phyloP scores from a whole-genome alignment of 2,797 vertebrate genomes.

The Sebastes hopkinsi region DNA sequence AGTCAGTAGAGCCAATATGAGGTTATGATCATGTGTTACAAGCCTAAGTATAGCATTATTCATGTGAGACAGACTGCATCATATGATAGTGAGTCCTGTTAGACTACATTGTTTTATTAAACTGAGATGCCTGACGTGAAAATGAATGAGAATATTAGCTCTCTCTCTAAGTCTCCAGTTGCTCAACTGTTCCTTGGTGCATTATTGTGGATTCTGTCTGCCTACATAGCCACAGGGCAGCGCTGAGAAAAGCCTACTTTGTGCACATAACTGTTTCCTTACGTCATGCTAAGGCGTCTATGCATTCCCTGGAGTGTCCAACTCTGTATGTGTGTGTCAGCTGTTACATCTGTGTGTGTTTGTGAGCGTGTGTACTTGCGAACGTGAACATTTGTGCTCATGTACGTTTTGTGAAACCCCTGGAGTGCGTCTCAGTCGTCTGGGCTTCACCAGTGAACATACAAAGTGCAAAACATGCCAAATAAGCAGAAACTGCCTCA shows the following conservation, averaged over 20 bases:
- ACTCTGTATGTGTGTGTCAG: conserved; percentile 27
- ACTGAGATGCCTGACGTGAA: conserved; percentile 3
- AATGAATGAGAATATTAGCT: conserved; percentile 20
- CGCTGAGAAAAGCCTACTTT: conserved; percentile 65
- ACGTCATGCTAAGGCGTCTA: conserved; percentile 68
- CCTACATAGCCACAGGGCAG: conserved; percentile 58
- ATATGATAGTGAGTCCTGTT: conserved; percentile 32
- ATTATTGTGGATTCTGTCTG: conserved; percentile 58
- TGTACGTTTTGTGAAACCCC: conserved; percentile 8
- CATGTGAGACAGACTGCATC: conserved; percentile 17
- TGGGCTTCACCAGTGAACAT: not conserved
- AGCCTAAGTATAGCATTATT: conserved; percentile 39
- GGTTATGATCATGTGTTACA: conserved; percentile 39
- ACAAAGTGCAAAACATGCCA: not conserved
- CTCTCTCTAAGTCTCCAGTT: conserved; percentile 23
- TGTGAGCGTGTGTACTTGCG: not conserved
- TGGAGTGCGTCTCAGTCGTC: not conserved
- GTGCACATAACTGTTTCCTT: conserved; percentile 73
- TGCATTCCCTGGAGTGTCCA: conserved; percentile 63
- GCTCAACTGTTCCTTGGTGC: conserved; percentile 34
- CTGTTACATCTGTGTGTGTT: conserved; percentile 10
- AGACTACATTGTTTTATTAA: conserved; percentile 29
- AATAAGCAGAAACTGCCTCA: not conserved
- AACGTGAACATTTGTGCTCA: conserved; percentile 7
- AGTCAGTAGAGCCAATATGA: conserved; percentile 11